Conservation (phyloP, 2,113 vertebrate genomes). For the Chascanopsetta lugubris region DNA sequence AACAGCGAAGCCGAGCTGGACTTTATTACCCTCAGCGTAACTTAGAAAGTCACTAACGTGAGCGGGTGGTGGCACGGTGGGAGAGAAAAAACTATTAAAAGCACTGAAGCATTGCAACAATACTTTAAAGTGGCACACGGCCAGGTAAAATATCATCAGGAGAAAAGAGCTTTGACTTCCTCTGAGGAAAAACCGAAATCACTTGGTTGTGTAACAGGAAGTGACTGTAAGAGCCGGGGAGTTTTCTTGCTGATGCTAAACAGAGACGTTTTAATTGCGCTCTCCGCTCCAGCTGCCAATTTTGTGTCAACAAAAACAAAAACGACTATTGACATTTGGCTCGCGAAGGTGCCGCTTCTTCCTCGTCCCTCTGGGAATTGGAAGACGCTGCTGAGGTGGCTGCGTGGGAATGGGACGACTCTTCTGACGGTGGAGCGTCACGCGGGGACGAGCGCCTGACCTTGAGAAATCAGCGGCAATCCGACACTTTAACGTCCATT, state of each 20-base stretch:
- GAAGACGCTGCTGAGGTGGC: conserved; percentile 40
- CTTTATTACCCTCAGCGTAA: neutral
- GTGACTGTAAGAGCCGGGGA: conserved; percentile 6
- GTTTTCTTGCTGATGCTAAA: conserved; percentile 3
- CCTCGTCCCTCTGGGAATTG: conserved; percentile 16
- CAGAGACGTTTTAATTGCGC: neutral
- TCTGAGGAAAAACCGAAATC: conserved; percentile 6
- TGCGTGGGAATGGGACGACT: conserved; percentile 24
- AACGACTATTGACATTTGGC: conserved; percentile 29
- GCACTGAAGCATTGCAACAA: conserved; percentile 2
- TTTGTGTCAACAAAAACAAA: conserved; percentile 23
- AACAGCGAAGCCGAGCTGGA: neutral
- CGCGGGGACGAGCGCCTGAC: conserved; percentile 72
- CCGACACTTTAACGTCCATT: conserved; percentile 82
- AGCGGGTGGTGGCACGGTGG: neutral
- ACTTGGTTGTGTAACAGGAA: neutral
- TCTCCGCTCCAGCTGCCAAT: conserved; percentile 9
- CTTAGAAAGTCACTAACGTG: neutral
- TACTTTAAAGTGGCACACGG: conserved; percentile 15
- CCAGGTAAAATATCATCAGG: conserved; percentile 4
- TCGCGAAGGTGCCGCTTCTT: conserved; percentile 24
- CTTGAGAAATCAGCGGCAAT: conserved; percentile 82
- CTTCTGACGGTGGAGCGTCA: conserved; percentile 43
- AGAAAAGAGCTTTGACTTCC: conserved; percentile 6
- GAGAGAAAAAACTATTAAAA: conserved; percentile 23